Base-by-base conservation (phyloP, 1,140 invertebrate genomes). In the Lepidurus arcticus region DNA sequence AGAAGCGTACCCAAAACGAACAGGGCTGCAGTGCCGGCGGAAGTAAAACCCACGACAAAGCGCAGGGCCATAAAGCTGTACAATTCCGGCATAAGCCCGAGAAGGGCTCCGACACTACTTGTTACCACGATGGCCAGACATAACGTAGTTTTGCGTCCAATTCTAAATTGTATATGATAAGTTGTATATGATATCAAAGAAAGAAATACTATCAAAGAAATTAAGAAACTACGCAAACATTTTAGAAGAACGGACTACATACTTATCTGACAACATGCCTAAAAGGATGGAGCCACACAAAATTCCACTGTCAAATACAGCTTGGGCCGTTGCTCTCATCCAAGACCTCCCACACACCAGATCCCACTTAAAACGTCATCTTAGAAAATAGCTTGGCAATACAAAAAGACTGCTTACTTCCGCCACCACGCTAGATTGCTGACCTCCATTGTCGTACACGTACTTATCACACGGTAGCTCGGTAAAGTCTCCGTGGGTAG, bases 21-120 rank as follows among this genome's bases (percentile, higher is more conserved):
- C 73, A 83, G 81, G 65, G 82, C 81, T 79, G 82, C 82, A 16
- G 82, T 74, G 0, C 83, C 83, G 42, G 81, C 80, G 16, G 80
- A 80, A 4, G 80, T 80, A 44, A 82, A 80, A 34, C 82, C 83
- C 21, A 81, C 81, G n/a, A 83, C 76, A 44, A 83, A 80, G 26
- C 83, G 79, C 21, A 82, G 73, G 24, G 82, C 76, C 16, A 81
- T 44, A 21, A 74, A 78, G 1, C 42, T 74, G 6, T 6, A 16
- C 79, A 80, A 83, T 82, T 78, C 83, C 1, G 81, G 81, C 0
- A 81, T 78, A 73, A 82, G 80, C 7, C 81, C 79, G n/a, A 80
- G 79, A 24, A 80, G 80, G 73, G 82, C 76, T 6, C 81, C 81
- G 10, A 80, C 81, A 34, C 78, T 73, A 8, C 79, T 79, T 76